Base-by-base conservation (phyloP, 2,888 invertebrate species). In the Drosophila recens region DNA sequence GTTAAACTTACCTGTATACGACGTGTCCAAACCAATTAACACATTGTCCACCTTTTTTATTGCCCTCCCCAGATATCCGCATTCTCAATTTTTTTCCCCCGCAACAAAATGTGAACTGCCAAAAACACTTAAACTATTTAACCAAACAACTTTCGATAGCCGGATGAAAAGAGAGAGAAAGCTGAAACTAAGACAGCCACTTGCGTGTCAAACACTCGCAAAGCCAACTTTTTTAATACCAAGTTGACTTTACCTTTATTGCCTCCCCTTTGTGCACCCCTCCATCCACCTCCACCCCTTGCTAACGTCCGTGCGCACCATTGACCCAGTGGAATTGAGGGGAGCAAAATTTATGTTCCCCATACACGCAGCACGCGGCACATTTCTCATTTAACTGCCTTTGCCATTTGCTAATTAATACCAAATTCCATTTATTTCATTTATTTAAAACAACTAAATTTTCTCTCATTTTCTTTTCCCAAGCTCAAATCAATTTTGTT, bases 321-420 rank as follows among this genome's bases (percentile, higher is more conserved):
- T 33, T 67, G 68, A 51, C 51, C 34, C 45, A 42, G 10, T 43
- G 40, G 46, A 49, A 42, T 51, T 40, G 43, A 23, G 76, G 76
- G 51, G 20, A 56, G 51, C 23, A 38, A 46, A 73, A 86, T 86
- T 86, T 87, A 86, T 89, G 88, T 64, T 62, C 48, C 66, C 46
- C 72, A 67, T 59, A 57, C 86, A 86, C 88, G 88, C 88, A 86
- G 75, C 68, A 68, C 64, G 76, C 71, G 82, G 79, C 77, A 73
- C 87, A 85, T 87, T 89, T 89, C 85, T 82, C 88, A 80, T 90
- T 88, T 82, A 88, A 87, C 86, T 80, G 90, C 89, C 75, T 76
- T 72, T 71, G 84, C 83, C 88, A 89, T 90, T 90, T 87, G 82
- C 91, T 90, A 90, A 90, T 91, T 91, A 91, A 90, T 90, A 87